Percentiles rank a stretch among this genome's conserved stretches.
These are phyloP conservation scores for Procambarus clarkii DNA, from an alignment of 1,140 invertebrate genomes.

Conservation along the genomic window DNA sequence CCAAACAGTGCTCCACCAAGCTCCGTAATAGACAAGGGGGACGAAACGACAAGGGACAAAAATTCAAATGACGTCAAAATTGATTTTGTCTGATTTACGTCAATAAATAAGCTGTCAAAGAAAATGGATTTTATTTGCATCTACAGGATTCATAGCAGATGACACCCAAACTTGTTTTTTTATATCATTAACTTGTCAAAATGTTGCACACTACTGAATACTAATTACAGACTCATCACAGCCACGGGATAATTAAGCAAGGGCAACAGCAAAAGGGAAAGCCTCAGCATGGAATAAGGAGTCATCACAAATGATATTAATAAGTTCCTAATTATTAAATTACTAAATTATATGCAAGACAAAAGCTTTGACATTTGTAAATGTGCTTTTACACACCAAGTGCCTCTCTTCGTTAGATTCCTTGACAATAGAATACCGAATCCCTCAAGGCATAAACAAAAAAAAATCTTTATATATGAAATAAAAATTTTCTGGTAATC, in stretches of 20 bases:
- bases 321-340: not conserved
- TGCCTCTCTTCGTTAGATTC: not conserved
- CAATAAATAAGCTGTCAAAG: not conserved
- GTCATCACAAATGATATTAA: not conserved
- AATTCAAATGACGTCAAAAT: not conserved
- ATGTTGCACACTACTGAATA: constrained; percentile 1
- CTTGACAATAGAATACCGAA: not conserved
- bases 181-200: not conserved
- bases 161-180: not conserved
- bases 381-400: not conserved
- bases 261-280: constrained; percentile 15
- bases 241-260: constrained; percentile 26
- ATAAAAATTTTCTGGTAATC: not conserved
- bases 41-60: not conserved
- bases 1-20: constrained; percentile 41
- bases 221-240: constrained; percentile 3
- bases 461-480: too few relatives aligned
- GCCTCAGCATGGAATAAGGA: constrained; percentile 18
- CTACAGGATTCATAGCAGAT: not conserved
- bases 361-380: not conserved
- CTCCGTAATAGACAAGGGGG: constrained; percentile 25
- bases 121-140: not conserved
- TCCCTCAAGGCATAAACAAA: not conserved
- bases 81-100: not conserved
- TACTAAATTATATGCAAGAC: not conserved